phyloP scores from a whole-genome alignment of 2,888 invertebrate species.

The Synanthedon vespiformis region DNA sequence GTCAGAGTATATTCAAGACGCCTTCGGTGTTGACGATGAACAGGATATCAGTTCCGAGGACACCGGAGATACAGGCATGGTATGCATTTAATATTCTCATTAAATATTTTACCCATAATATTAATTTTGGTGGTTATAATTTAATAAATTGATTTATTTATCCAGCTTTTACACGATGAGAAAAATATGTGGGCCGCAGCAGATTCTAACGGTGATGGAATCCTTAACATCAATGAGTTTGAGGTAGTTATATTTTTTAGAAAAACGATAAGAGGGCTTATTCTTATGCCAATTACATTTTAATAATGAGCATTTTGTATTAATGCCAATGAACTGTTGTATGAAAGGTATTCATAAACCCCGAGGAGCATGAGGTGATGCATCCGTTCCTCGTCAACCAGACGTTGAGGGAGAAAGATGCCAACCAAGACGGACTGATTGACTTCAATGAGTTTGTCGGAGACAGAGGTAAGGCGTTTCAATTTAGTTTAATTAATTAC shows the following conservation, averaged over 20 bases:
- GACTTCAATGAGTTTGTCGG: constrained; percentile 88
- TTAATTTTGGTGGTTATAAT: background rate
- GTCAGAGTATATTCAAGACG: constrained; percentile 90
- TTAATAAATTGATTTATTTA: background rate
- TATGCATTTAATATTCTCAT: constrained; percentile 11
- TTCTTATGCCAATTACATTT: too few species aligned
- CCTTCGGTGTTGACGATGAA: constrained; percentile 82
- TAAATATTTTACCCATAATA: background rate
- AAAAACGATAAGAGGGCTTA: too few species aligned
- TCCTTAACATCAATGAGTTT: constrained; percentile 82
- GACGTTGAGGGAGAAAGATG: constrained; percentile 88
- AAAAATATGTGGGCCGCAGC: constrained; percentile 87
- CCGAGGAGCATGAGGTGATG: constrained; percentile 94
- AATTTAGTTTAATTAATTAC: too few species aligned
- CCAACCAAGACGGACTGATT: constrained; percentile 84
- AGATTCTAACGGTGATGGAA: constrained; percentile 85
- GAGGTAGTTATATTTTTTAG: constrained; percentile 33
- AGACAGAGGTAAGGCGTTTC: constrained; percentile 72
- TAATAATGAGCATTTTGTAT: too few species aligned
- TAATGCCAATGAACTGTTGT: too few species aligned
- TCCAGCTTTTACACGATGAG: constrained; percentile 80
- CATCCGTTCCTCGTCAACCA: constrained; percentile 81
- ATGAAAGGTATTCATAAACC: constrained; percentile 83
- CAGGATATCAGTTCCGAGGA: constrained; percentile 64
- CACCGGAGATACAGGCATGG: constrained; percentile 59